Base-by-base conservation (phyloP, 2,113 vertebrate genomes). In the Tupaia tana region DNA sequence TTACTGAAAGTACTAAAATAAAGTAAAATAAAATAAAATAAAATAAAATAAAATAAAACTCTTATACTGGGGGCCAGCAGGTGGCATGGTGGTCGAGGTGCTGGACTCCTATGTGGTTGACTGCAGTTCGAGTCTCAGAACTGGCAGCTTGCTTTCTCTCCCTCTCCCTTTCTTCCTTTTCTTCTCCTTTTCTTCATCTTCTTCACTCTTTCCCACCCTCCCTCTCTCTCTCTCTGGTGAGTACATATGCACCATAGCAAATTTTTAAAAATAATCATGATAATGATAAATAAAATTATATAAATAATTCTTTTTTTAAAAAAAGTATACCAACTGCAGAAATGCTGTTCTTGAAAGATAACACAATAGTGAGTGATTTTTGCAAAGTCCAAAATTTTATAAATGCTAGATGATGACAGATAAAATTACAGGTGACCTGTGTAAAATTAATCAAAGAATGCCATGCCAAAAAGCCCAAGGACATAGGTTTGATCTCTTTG, bases 41-140 rank as follows among this genome's bases (percentile, higher is more conserved):
- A 93, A 75, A 70, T 29, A 93, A 81, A 19, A 96, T 43, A 93
- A 91, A 59, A 34, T 89, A 67, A 80, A 29, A 66, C 22, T 87
- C 11, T 88, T 54, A 34, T 70, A 43, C 43, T 43, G 43, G 43
- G 43, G 43, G 43, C 43, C 43, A 43, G 43, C 43, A 43, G 43
- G 43, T 43, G 43, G 43, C 43, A 43, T 43, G 43, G 43, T 43
- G 43, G 43, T 43, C 43, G 43, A 43, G 43, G 43, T 43, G 43
- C 43, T 43, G 43, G 43, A 43, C 43, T 43, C 43, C 43, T 43
- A 43, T 4, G 43, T 43, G 43, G 43, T 43, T 43, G 43, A 43
- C 43, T 43, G 43, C 43, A 43, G 43, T 43, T 43, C 4, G 43
- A 43, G 43, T 43, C 43, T 43, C 43, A 43, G 43, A 43, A 43